Evolutionary conservation across 2,888 invertebrate genomes (phyloP), one percentile per base, ranked within the genome.

Genomic region (Zonitis immaculata): DNA sequence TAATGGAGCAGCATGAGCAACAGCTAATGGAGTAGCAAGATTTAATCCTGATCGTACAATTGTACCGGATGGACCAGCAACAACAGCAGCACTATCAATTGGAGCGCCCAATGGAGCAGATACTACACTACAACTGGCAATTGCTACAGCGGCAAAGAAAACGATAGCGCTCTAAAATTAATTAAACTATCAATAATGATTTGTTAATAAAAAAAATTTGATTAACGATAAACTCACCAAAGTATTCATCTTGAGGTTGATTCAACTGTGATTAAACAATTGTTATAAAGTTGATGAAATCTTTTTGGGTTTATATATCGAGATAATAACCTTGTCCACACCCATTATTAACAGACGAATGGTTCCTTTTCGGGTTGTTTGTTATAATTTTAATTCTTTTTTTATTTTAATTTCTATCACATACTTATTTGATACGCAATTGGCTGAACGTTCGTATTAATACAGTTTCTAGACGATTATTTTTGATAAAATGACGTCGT

Each of bases 251-350:
- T 25, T 54, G 54, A 25, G 20, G 5, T 39, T 39, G 20, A 6
- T 39, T 39, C 39, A 39, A 39, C 18, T 39, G 39, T 35, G 8
- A 45, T 45, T 39, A 48, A 44, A 60, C 55, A 60, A 60, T 54
- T 59, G 57, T 54, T 58, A 58, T 51, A 57, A 49, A 45, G 44
- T 58, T 52, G 54, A 42, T 52, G 46, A 43, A n/a, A 61, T 56
- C 54, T 58, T 59, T 57, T 61, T 49, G 61, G 61, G 60, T 66
- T 60, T 66, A 67, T 67, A 67, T 54, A 54, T 56, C 45, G 44
- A 6, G 55, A 50, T 44, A 44, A 60, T 66, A 66, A 66, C 67
- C 67, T 67, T 67, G 67, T 57, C 63, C 64, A 65, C 66, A 58
- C 67, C 67, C 64, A 61, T 62, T 57, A 51, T 52, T 59, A 28